Percentiles rank a stretch among this genome's conserved stretches.
These are phyloP conservation scores for Pinctada fucata DNA, from an alignment of 2,888 invertebrate genomes.

Conservation along the genomic window DNA sequence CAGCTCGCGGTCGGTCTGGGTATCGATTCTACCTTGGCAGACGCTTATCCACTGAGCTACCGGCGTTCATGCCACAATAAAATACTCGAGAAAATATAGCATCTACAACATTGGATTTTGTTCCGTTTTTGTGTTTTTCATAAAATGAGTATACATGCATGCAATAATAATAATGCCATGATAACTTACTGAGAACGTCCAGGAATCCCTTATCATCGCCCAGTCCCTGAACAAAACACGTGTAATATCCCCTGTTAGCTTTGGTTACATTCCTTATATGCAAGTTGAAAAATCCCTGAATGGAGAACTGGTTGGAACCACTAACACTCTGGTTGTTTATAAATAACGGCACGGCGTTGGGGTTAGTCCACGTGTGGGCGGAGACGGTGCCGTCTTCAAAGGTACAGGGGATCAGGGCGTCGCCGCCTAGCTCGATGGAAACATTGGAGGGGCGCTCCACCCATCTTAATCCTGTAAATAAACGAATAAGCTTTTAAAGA, in stretches of 20 bases:
- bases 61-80: too few species aligned
- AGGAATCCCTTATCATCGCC: constrained; percentile 17
- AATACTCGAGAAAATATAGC: too few species aligned
- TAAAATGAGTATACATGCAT: too few species aligned
- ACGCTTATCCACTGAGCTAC: too few species aligned
- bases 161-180: too few species aligned
- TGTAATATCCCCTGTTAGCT: constrained; percentile 26
- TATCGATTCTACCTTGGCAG: too few species aligned
- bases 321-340: constrained; percentile 22
- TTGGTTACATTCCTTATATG: constrained; percentile 14
- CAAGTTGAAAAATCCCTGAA: constrained; percentile 22
- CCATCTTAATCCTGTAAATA: constrained; percentile 23
- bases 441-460: constrained; percentile 11
- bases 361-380: constrained; percentile 27
- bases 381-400: constrained; percentile 11
- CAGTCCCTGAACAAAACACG: constrained; percentile 23
- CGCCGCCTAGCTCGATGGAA: constrained; percentile 10
- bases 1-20: too few species aligned
- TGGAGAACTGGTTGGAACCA: neutral
- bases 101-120: too few species aligned
- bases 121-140: too few species aligned
- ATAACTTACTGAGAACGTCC: constrained; percentile 31
- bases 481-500: too few species aligned
- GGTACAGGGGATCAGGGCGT: constrained; percentile 22
- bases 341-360: constrained; percentile 13